phyloP scores from a whole-genome alignment of 2,888 invertebrate species.

The Idaea straminata region DNA sequence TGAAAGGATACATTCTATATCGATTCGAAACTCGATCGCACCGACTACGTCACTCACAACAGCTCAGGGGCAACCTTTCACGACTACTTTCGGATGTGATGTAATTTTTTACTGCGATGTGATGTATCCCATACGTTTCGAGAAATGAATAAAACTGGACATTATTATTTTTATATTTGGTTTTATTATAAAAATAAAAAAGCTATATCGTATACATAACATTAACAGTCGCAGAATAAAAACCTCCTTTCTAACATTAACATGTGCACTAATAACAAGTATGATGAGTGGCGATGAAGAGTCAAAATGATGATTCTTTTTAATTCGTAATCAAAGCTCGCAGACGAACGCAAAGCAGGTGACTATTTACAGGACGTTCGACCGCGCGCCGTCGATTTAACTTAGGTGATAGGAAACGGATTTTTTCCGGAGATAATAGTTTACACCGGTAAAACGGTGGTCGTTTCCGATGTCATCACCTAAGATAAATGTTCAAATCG shows the following conservation, averaged over 20 bases:
- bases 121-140: conserved; percentile 40
- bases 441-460: conserved; percentile 41
- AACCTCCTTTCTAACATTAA: conserved; percentile 69
- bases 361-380: conserved; percentile 67
- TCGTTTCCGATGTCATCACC: conserved; percentile 44
- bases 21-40: conserved; percentile 27
- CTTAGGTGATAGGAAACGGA: conserved; percentile 35
- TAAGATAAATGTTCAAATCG: conserved; percentile 30
- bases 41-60: conserved; percentile 24
- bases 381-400: conserved; percentile 38
- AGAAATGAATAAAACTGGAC: conserved; percentile 51
- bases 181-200: conserved; percentile 75
- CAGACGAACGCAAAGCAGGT: conserved; percentile 51
- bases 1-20: conserved; percentile 53
- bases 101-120: conserved; percentile 45
- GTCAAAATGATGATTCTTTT: conserved; percentile 39
- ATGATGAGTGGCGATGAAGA: conserved; percentile 62
- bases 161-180: conserved; percentile 67
- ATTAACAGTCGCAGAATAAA: conserved; percentile 71
- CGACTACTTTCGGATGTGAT: conserved; percentile 68
- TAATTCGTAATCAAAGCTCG: conserved; percentile 31
- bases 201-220: conserved; percentile 73
- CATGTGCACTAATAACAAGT: conserved; percentile 78
- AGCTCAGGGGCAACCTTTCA: conserved; percentile 60
- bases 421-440: conserved; percentile 46